phyloP scores from a whole-genome alignment of 1,140 invertebrate genomes.

The Dysdera silvatica region DNA sequence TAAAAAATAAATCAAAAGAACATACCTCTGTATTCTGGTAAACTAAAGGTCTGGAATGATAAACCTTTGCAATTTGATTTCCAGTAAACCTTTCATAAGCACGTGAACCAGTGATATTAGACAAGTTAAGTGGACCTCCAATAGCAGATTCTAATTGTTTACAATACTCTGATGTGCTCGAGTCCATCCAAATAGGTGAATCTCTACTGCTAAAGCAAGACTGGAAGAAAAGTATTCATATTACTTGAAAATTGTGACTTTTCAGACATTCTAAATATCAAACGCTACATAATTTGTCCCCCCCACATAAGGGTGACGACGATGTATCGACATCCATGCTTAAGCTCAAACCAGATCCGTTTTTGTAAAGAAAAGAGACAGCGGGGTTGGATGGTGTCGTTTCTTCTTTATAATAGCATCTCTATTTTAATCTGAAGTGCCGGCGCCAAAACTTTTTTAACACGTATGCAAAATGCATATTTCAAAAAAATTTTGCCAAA shows the following conservation, averaged over 20 bases:
- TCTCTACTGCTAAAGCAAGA: constrained; percentile 61
- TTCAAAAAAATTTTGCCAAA: too few species aligned
- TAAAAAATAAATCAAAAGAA: neutral
- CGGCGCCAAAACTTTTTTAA: too few species aligned
- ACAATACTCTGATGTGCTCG: constrained; percentile 75
- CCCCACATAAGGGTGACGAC: too few species aligned
- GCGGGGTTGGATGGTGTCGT: too few species aligned
- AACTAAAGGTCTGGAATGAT: constrained; percentile 57
- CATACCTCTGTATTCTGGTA: constrained; percentile 72
- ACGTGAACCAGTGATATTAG: constrained; percentile 78
- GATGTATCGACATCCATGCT: too few species aligned
- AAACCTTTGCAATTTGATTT: constrained; percentile 83
- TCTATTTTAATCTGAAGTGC: too few species aligned
- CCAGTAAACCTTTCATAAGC: constrained; percentile 92
- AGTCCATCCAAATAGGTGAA: constrained; percentile 96
- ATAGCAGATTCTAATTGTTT: constrained; percentile 64
- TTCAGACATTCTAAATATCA: neutral
- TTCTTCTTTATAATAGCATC: too few species aligned
- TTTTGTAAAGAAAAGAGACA: too few species aligned
- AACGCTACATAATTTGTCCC: neutral
- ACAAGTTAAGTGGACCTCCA: constrained; percentile 67
- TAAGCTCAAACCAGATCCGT: too few species aligned
- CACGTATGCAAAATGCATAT: too few species aligned
- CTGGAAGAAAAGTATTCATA: constrained; percentile 29
- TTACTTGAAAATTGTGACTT: neutral